These are phyloP conservation scores for Luidia sarsii DNA, from an alignment of 53 echinoderm and acorn worm genomes.

Conservation along the genomic window DNA sequence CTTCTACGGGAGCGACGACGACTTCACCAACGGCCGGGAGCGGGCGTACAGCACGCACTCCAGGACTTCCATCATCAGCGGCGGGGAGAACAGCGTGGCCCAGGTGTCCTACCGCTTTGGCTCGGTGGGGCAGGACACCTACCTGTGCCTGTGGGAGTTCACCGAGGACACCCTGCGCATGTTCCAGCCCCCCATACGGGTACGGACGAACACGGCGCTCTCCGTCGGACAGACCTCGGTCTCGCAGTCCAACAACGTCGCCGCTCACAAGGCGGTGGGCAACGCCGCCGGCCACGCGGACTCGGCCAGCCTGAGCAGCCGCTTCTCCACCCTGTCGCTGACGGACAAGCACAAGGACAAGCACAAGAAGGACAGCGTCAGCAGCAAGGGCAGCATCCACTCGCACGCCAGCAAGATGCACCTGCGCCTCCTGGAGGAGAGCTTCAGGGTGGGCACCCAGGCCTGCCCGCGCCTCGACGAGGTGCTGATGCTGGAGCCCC, in stretches of 20 bases:
- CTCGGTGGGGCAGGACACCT: conserved; percentile 96
- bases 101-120: conserved; percentile 92
- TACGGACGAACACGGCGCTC: conserved; percentile 93
- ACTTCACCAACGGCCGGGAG: conserved; percentile 77
- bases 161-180: conserved; percentile 86
- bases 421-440: conserved; percentile 81
- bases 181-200: conserved; percentile 78
- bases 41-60: conserved; percentile 92
- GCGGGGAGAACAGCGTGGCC: conserved; percentile 66
- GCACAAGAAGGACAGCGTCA: conserved; percentile 92
- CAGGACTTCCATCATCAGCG: conserved; percentile 80
- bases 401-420: conserved; percentile 91
- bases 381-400: conserved; percentile 88
- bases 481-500: conserved; percentile 86
- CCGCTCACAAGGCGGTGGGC: conserved; percentile 64
- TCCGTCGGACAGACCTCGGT: conserved; percentile 51
- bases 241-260: conserved; percentile 85
- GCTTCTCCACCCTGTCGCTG: conserved; percentile 77
- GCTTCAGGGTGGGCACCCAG: conserved; percentile 78
- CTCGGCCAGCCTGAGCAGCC: conserved; percentile 70
- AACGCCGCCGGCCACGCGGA: conserved; percentile 80
- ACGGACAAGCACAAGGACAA: conserved; percentile 95
- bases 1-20: conserved; percentile 94
- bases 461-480: conserved; percentile 95
- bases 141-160: conserved; percentile 98